Evolutionary conservation across 2,113 vertebrate genomes (phyloP).

Genomic region (Petroica traversi): DNA sequence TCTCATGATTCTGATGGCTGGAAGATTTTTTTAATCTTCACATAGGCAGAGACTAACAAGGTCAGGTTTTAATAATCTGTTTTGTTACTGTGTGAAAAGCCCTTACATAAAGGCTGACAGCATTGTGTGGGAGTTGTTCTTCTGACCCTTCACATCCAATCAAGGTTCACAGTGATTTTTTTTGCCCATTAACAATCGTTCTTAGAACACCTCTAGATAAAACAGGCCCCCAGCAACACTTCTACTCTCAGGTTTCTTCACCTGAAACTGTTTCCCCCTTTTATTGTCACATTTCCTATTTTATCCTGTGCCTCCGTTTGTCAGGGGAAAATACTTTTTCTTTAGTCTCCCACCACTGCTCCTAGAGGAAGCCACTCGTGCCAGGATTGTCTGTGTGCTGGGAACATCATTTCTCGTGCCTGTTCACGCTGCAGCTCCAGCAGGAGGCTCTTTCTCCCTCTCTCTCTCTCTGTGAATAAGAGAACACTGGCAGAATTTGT

Average conservation of each 20-base stretch:
- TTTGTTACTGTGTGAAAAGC: not conserved
- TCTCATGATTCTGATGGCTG: not conserved
- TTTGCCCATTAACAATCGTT: not conserved
- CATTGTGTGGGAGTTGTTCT: not conserved
- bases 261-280: not conserved
- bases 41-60: not conserved
- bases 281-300: not conserved
- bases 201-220: not conserved
- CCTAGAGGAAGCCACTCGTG: too few species aligned
- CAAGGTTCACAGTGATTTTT: not conserved
- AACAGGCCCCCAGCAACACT: not conserved
- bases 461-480: not conserved
- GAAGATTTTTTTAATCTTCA: not conserved
- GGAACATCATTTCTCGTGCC: not conserved
- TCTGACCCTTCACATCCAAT: not conserved
- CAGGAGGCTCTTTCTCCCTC: not conserved
- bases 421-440: not conserved
- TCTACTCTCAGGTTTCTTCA: not conserved
- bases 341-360: not conserved
- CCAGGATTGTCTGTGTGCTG: accelerated
- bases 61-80: not conserved
- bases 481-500: not conserved
- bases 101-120: not conserved
- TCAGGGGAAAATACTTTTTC: not conserved
- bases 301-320: not conserved